Base-by-base conservation (phyloP, 1,140 invertebrate genomes). In the Dolichoris vasculosae region DNA sequence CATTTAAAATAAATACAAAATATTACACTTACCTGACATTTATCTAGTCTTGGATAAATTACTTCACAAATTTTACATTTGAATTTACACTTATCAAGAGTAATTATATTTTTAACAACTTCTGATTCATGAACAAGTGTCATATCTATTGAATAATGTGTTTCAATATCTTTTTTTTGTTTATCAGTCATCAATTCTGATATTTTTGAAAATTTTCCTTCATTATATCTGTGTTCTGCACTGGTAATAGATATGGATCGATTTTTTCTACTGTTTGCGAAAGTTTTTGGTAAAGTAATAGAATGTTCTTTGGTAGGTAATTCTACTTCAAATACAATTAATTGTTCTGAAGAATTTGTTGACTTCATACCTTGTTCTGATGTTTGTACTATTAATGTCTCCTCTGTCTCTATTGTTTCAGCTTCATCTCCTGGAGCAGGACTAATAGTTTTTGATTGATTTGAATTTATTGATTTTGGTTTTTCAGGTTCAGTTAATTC, bases 181-280 rank as follows among this genome's bases (percentile, higher is more conserved):
- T 91, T 89, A 0, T 89, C 82, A 11, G 86, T 91, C 38, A 92
- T 91, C 23, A 92, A 85, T 73, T 92, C 88, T 0, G 89, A 88
- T 43, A 91, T 86, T 84, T 88, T 91, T n/a, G 86, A n/a, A 77
- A 64, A 76, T 77, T 55, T 77, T 11, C 69, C 67, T 46, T 81
- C 76, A 51, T 75, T 79, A 71, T 26, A 73, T 73, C 20, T 73
- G 32, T 43, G 17, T 71, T 69, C 67, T 63, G 43, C 75, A 48
- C 73, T 84, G 26, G 38, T 32, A 46, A 15, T 59, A 26, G 82
- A 83, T 76, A 46, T 3, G 26, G 32, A 63, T n/a, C 82, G 82
- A 9, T 79, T 84, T 71, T 76, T 80, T 59, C 55, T 80, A 26
- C 55, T 23, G 6, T 7, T 26, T 17, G 7, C 55, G 35, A 30